Evolutionary conservation across 2,113 vertebrate genomes (phyloP), one percentile per base, ranked within the genome.

Genomic region (Dunckerocampus dactyliophorus): DNA sequence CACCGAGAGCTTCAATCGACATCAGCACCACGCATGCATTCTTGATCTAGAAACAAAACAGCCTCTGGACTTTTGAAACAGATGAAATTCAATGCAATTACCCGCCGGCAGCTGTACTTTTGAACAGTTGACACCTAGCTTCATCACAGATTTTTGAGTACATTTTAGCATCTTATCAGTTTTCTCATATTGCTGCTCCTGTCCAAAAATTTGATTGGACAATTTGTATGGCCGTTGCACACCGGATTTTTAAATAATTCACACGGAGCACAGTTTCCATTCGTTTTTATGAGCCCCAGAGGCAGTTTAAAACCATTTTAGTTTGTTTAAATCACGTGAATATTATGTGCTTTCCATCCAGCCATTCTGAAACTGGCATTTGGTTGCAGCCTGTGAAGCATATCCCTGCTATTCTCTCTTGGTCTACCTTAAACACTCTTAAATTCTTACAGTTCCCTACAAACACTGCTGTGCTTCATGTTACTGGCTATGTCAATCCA

Each of bases 241-340:
- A 62, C 58, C 45, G 45, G 43, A 72, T 55, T 84, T n/a, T 84
- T 87, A 70, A 90, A 90, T 89, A 83, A 89, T 90, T 88, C 78
- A 89, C 74, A 75, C 71, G 64, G 77, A 87, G 75, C 69, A 67
- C 74, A 70, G 73, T 77, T 75, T 85, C 74, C 56, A 72, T 88
- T 89, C 76, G 75, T 81, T 87, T 88, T 89, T 79, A 88, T 88
- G 85, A 84, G 66, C 72, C 83, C 79, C 71, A 50, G 69, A 79
- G 81, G 82, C 82, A 74, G 71, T 77, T 84, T 65, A 81, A 84
- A 79, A 83, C 63, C 65, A 42, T 85, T 76, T 80, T 72, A 70
- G 69, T 64, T 68, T 71, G 72, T 85, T 86, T 82, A 77, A 79
- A 79, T 80, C 75, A 71, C 75, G 47, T 34, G 3, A 22, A 62